phyloP scores from a whole-genome alignment of 2,113 vertebrate species.

The Ardeotis arabs region DNA sequence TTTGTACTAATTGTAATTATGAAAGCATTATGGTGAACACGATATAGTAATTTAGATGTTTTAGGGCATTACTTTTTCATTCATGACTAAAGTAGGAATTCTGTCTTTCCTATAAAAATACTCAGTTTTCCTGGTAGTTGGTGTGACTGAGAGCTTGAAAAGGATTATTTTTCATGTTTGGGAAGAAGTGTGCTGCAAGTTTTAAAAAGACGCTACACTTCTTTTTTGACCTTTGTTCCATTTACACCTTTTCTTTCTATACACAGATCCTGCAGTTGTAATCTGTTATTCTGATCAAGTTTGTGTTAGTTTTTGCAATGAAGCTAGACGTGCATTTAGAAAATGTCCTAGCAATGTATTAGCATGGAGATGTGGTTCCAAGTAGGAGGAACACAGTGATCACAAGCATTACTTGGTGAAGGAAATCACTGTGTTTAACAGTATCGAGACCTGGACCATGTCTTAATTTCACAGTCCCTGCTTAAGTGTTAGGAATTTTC shows the following conservation, averaged over 20 bases:
- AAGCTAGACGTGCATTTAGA: neutral
- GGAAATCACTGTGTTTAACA: neutral
- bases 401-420: constrained; percentile 47
- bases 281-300: neutral
- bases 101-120: neutral
- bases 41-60: neutral
- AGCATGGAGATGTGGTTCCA: constrained; percentile 50
- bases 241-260: neutral
- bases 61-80: neutral
- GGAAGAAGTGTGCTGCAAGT: neutral
- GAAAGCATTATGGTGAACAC: neutral
- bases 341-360: neutral
- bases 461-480: constrained; percentile 55
- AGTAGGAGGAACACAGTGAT: constrained; percentile 66
- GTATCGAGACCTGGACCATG: constrained; percentile 52
- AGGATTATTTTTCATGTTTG: neutral
- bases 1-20: neutral
- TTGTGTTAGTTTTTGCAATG: neutral
- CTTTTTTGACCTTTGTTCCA: neutral
- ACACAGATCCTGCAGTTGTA: neutral
- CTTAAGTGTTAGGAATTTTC: constrained; percentile 50
- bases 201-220: neutral
- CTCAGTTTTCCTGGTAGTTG: neutral
- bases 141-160: neutral
- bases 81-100: neutral